A percentile compares a stretch with the other conserved stretches of the same genome.
Evolutionary conservation across 2,888 invertebrate species (phyloP).

Genomic region (Colostygia pectinataria): DNA sequence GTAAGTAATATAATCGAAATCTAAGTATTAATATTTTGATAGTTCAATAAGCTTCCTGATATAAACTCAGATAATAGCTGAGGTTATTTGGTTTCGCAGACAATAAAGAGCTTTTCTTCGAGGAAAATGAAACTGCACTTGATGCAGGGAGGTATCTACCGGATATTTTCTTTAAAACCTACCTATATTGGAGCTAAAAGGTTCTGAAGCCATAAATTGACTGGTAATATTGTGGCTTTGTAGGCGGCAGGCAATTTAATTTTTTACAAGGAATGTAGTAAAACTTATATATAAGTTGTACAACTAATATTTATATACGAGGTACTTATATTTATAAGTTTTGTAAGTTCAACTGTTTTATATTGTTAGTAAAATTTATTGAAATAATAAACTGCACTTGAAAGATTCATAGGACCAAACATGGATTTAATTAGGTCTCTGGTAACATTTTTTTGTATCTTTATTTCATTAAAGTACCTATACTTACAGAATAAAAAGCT

Average conservation of each 20-base stretch:
- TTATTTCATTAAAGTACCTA: too few relatives aligned
- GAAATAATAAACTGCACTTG: too few relatives aligned
- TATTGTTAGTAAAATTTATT: too few relatives aligned
- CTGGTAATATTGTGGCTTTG: constrained; percentile 40
- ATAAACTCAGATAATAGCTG: constrained; percentile 71
- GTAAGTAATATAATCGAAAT: constrained; percentile 11
- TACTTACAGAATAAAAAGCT: too few relatives aligned
- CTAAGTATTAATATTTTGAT: constrained; percentile 34
- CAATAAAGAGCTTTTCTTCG: constrained; percentile 71
- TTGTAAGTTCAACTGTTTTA: too few relatives aligned
- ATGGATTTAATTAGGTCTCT: too few relatives aligned
- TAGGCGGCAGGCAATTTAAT: constrained; percentile 36
- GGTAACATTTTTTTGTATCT: too few relatives aligned
- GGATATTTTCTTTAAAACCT: constrained; percentile 25
- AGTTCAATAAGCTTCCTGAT: constrained; percentile 60
- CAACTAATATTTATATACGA: too few relatives aligned
- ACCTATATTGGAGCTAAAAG: constrained; percentile 16
- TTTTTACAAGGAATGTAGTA: neutral
- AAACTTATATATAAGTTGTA: too few relatives aligned
- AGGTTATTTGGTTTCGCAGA: constrained; percentile 75
- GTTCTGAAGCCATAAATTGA: constrained; percentile 25
- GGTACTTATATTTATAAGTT: too few relatives aligned
- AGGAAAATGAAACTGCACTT: constrained; percentile 73
- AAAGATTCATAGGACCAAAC: too few relatives aligned
- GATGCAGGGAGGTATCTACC: constrained; percentile 28